Evolutionary conservation across 2,797 vertebrate species (phyloP).

Genomic region (Halcyon leucocephala): DNA sequence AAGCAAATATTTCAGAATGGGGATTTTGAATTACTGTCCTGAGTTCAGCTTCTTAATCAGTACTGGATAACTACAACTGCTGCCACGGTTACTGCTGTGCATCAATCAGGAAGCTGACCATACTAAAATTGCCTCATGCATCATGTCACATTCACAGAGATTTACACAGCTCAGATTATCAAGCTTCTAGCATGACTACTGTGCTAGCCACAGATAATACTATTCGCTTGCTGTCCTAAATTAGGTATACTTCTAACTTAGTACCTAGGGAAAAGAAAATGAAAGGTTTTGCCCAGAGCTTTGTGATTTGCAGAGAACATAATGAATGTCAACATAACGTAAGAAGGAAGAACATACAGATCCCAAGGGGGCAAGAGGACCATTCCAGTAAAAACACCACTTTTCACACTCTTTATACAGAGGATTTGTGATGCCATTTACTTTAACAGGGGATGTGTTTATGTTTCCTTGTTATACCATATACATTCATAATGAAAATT

Average conservation of each 20-base stretch:
- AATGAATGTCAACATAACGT: not conserved
- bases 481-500: not conserved
- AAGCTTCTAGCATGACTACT: not conserved
- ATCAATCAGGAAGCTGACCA: not conserved
- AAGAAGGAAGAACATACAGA: not conserved
- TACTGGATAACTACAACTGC: not conserved
- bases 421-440: constrained; percentile 18
- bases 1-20: not conserved
- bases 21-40: not conserved
- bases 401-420: not conserved
- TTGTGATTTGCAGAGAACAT: not conserved
- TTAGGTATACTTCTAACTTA: not conserved
- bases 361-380: not conserved
- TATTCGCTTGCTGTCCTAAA: not conserved
- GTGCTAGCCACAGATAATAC: constrained; percentile 8
- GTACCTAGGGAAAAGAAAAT: not conserved
- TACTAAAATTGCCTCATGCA: not conserved
- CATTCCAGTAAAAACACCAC: not conserved
- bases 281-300: not conserved
- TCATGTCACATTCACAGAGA: not conserved
- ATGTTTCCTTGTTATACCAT: not conserved
- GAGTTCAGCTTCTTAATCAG: not conserved
- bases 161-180: constrained; percentile 17
- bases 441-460: not conserved
- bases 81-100: not conserved